Evolutionary conservation across 1,140 invertebrate genomes (phyloP).

Genomic region (Agrypnia vestita): DNA sequence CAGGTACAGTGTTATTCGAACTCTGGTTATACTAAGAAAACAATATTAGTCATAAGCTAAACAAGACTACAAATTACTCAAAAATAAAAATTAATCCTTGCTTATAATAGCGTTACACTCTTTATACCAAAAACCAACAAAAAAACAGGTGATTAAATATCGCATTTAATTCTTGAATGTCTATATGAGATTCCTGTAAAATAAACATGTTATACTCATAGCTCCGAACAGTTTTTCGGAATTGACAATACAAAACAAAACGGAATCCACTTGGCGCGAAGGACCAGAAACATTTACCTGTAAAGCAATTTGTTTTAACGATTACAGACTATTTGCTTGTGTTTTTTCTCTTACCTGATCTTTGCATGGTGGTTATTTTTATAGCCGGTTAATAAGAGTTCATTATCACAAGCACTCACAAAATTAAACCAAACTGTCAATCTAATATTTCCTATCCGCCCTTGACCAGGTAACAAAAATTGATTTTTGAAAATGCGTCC

Average conservation of each 20-base stretch:
- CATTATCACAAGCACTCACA: conserved; percentile 68
- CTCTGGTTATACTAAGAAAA: too few relatives aligned
- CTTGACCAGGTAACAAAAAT: conserved; percentile 67
- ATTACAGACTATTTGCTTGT: conserved; percentile 7
- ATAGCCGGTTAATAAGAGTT: conserved; percentile 58
- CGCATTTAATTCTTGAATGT: too few relatives aligned
- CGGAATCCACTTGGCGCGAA: conserved; percentile 48
- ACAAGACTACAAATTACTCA: too few relatives aligned
- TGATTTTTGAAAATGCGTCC: conserved; percentile 71
- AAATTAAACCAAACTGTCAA: conserved; percentile 70
- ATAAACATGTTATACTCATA: neutral
- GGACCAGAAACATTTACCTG: conserved; percentile 29
- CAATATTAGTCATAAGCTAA: too few relatives aligned
- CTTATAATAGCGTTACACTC: too few relatives aligned
- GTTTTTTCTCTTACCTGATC: conserved; percentile 67
- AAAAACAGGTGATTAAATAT: too few relatives aligned
- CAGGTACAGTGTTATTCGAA: too few relatives aligned
- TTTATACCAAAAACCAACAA: too few relatives aligned
- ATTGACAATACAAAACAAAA: conserved; percentile 49
- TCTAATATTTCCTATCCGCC: conserved; percentile 64
- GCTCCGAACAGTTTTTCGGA: neutral
- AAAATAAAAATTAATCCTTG: too few relatives aligned
- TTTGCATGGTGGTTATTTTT: conserved; percentile 68
- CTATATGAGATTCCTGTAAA: neutral
- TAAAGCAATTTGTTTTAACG: conserved; percentile 4